Evolutionary conservation across 2,888 invertebrate species (phyloP), one percentile per base, ranked within the genome.

Genomic region (Deilephila porcellus): DNA sequence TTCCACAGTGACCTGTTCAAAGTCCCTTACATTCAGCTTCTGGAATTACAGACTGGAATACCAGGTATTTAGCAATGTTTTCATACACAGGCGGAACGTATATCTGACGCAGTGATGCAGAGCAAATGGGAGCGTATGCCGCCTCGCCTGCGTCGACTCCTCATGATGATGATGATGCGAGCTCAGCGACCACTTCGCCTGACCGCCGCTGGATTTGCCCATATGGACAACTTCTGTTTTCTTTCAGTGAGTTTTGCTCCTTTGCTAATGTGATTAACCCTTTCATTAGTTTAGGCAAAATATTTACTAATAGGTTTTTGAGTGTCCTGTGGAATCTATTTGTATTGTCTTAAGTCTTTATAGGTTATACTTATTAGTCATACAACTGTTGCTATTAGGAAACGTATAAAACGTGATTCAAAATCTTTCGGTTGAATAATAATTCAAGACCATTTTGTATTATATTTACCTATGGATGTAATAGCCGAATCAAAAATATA

Each of bases 171-270:
- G 77, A 93, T 94, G 90, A 86, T 91, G 85, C 82, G 95, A 19
- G 91, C 95, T 0, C 95, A 95, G 78, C 86, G 90, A 0, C 94
- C 94, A 0, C 83, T 94, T 0, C 85, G 88, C 0, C 88, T 95
- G 6, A 89, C 92, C 0, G 95, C 95, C 0, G 95, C 94, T 0
- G 94, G 95, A 0, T 95, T 95, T 78, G 86, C 93, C 4, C 83
- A 91, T 72, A 91, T 95, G 88, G 91, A 95, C 80, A 93, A 93
- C 77, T 88, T 87, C 32, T 95, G 95, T 75, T 95, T 95, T 81
- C 82, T 93, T 60, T 85, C 91, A 73, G 95, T 95, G 82, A 85
- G 37, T 56, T n/a, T 6, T n/a, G 19, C n/a, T n/a, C 17, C 17
- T 25, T 25, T 25, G 25, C 25, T 25, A 25, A 25, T 25, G 25